phyloP scores from a whole-genome alignment of 2,797 vertebrate genomes.

The Nannoperca australis region DNA sequence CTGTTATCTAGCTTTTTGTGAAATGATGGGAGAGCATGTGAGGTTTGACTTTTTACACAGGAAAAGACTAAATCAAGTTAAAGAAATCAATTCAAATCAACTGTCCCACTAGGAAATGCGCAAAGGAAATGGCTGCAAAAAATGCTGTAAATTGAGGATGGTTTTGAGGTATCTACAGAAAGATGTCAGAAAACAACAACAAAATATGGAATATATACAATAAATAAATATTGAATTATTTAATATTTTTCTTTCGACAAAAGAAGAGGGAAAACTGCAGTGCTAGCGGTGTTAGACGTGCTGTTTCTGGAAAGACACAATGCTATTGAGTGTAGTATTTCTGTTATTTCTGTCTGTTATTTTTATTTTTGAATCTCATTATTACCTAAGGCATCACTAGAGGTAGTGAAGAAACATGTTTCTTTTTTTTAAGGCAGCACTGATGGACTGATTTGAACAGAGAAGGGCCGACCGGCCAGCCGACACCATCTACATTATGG shows the following conservation, averaged over 20 bases:
- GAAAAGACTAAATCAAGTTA: not conserved
- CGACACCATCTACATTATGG: not conserved
- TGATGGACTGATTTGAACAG: not conserved
- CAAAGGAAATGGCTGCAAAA: not conserved
- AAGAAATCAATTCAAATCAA: not conserved
- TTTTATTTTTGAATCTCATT: too few relatives aligned
- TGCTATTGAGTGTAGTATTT: not conserved
- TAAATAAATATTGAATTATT: not conserved
- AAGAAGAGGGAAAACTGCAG: not conserved
- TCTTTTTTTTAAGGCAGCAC: not conserved
- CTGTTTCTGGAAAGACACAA: not conserved
- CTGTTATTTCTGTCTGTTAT: too few relatives aligned
- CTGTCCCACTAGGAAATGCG: not conserved
- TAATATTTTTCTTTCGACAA: not conserved
- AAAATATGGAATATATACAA: not conserved
- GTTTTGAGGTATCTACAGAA: not conserved
- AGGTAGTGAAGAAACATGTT: conserved; percentile 5
- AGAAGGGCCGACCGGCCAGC: not conserved
- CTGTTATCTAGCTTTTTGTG: not conserved
- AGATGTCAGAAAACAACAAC: not conserved
- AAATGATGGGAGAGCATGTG: not conserved
- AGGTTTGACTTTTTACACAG: not conserved
- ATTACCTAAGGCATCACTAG: not conserved
- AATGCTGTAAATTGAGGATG: not conserved
- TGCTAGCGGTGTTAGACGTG: not conserved